phyloP scores from a whole-genome alignment of 2,888 invertebrate genomes.

The Heliconius hortense region DNA sequence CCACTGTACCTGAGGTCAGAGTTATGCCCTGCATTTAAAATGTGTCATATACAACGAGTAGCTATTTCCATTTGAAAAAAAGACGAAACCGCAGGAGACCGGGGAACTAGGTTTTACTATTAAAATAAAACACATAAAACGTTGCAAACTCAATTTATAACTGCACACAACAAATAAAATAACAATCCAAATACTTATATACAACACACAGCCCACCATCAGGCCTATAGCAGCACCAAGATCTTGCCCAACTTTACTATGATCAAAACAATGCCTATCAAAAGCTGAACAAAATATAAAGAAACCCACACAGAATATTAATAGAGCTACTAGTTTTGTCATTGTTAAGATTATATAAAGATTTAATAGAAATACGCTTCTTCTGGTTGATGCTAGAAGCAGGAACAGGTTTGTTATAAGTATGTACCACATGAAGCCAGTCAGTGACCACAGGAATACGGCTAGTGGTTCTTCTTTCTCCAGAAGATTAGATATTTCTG shows the following conservation, averaged over 20 bases:
- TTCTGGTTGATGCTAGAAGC: slow-evolving; percentile 24
- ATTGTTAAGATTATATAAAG: slow-evolving; percentile 28
- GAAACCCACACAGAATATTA: slow-evolving; percentile 25
- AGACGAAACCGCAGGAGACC: no score
- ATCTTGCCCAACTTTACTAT: slow-evolving; percentile 18
- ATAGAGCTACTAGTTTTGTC: slow-evolving; percentile 14
- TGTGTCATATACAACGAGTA: no score
- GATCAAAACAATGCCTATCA: slow-evolving; percentile 33
- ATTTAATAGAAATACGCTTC: slow-evolving; percentile 19
- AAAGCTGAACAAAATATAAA: slow-evolving; percentile 27
- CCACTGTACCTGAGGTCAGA: no score
- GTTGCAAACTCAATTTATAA: slow-evolving; percentile 37
- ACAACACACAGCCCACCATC: slow-evolving; percentile 18
- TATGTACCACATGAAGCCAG: slow-evolving; percentile 31
- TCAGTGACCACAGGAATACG: slow-evolving; percentile 28
- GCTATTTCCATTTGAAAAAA: no score
- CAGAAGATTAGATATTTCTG: slow-evolving; percentile 18
- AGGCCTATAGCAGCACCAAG: slow-evolving; percentile 27
- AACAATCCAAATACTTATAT: slow-evolving; percentile 25
- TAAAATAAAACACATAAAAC: slow-evolving; percentile 18
- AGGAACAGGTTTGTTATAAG: slow-evolving; percentile 29
- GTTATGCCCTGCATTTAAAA: no score
- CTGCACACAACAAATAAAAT: slow-evolving; percentile 33
- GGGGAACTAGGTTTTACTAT: not conserved
- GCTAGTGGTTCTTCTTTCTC: slow-evolving; percentile 23